Evolutionary conservation across 2,113 vertebrate genomes (phyloP), one percentile per base, ranked within the genome.

Genomic region (Acinonyx jubatus): DNA sequence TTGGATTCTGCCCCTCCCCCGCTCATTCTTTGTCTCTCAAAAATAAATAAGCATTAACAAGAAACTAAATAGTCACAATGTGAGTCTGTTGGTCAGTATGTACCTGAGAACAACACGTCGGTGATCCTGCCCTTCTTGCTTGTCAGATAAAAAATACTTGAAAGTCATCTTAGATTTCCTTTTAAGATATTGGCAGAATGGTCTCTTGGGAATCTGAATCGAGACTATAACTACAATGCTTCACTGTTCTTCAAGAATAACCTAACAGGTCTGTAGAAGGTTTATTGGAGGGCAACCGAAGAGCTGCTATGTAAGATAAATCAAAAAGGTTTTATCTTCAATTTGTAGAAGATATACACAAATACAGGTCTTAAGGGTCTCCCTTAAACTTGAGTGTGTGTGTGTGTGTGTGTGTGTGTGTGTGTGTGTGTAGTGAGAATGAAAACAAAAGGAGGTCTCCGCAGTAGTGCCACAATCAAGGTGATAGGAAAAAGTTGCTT

Each of bases 51-150:
- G 45, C 45, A 45, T 45, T 45, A 45, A 45, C 4, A 84, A 82
- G 81, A 98, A 97, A 91, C 19, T 76, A 7, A 31, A 52, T 23
- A 74, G 82, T 95, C 82, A 96, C 36, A 89, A 91, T 93, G n/a
- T 85, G 81, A 91, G 69, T 55, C 18, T 88, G 25, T 80, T 73
- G n/a, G 31, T 90, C 41, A 69, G 1, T 78, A 61, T 65, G 16
- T 94, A 93, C 71, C 38, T 48, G 38, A 65, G 9, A 81, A 87
- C 27, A 82, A 8, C 61, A 89, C 38, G 61, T 38, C 8, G 78
- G 10, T 95, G 38, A 73, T 94, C 88, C 31, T 91, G 13, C 41
- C 38, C 61, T 93, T 12, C 50, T 11, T 84, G 25, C 8, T 68
- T 91, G 36, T 78, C 79, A 61, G 38, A 78, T 92, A 68, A 65